These are phyloP conservation scores for Holothuria leucospilota DNA, from an alignment of 53 echinoderm and acorn worm species.

Conservation along the genomic window DNA sequence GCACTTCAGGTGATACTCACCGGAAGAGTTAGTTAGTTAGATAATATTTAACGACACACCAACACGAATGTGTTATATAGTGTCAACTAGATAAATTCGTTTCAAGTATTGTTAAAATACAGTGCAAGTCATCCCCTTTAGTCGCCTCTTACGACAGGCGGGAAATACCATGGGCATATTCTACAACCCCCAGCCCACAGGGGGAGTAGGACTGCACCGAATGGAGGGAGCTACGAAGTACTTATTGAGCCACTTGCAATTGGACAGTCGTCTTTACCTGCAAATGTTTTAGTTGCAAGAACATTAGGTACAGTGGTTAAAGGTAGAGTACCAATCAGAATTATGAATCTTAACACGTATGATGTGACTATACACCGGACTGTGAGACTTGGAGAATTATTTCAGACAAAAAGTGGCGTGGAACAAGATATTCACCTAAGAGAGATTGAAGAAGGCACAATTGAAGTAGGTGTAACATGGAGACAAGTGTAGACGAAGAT, in stretches of 20 bases:
- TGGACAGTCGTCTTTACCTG: background rate
- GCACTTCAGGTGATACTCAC: conserved; percentile 18
- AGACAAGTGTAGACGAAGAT: background rate
- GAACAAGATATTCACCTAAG: conserved; percentile 12
- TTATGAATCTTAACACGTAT: conserved; percentile 11
- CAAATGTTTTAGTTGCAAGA: conserved; percentile 24
- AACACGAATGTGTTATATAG: no score
- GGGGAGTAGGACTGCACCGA: background rate
- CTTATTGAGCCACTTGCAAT: conserved; percentile 6
- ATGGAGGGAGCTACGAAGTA: conserved; percentile 3
- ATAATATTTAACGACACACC: no score
- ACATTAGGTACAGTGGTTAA: background rate
- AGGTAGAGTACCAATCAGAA: background rate
- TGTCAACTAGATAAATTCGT: no score
- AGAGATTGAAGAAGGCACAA: conserved; percentile 2
- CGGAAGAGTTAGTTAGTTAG: no score
- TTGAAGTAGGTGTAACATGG: conserved; percentile 1
- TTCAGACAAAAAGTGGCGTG: background rate
- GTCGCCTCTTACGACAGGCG: no score
- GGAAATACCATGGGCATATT: no score
- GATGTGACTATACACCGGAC: conserved; percentile 6
- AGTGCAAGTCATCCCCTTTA: no score
- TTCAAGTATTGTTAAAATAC: no score
- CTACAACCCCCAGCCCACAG: no score
- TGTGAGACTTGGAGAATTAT: background rate